Percentiles rank a stretch among this genome's conserved stretches.
These are phyloP conservation scores for Sapajus apella DNA, from an alignment of 2,113 vertebrate species.

Conservation along the genomic window DNA sequence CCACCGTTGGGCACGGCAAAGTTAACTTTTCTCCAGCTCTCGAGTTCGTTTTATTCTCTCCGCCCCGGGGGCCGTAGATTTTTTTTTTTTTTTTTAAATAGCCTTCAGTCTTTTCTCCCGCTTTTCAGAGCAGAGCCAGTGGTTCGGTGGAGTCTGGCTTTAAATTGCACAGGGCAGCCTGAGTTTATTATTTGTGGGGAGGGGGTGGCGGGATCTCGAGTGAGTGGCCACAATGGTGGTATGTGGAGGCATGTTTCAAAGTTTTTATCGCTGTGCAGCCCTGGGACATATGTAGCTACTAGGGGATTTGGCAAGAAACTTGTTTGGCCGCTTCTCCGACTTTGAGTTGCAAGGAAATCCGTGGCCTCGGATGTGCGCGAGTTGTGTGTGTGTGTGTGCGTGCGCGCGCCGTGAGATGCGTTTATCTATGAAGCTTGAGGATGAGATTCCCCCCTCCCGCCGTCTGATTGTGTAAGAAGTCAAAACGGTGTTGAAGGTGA, in stretches of 20 bases:
- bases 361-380: background rate
- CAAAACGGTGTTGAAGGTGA: conserved; percentile 54
- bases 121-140: background rate
- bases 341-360: conserved; percentile 44
- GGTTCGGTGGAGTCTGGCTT: conserved; percentile 22
- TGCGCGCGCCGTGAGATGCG: background rate
- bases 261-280: conserved; percentile 21
- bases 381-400: too few species aligned
- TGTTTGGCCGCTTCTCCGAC: conserved; percentile 48
- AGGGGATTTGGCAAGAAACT: conserved; percentile 60
- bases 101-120: background rate
- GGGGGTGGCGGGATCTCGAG: background rate
- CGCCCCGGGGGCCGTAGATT: background rate
- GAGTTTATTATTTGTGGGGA: conserved; percentile 32
- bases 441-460: background rate
- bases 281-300: conserved; percentile 20
- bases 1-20: conserved; percentile 1
- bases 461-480: conserved; percentile 62
- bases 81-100: background rate
- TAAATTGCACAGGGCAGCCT: conserved; percentile 47
- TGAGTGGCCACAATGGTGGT: background rate
- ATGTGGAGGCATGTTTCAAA: conserved; percentile 56
- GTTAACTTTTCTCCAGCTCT: conserved; percentile 59
- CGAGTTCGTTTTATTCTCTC: conserved; percentile 12
- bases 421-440: conserved; percentile 33